Conservation (phyloP, 2,113 vertebrate genomes). For the Corythaixoides concolor region DNA sequence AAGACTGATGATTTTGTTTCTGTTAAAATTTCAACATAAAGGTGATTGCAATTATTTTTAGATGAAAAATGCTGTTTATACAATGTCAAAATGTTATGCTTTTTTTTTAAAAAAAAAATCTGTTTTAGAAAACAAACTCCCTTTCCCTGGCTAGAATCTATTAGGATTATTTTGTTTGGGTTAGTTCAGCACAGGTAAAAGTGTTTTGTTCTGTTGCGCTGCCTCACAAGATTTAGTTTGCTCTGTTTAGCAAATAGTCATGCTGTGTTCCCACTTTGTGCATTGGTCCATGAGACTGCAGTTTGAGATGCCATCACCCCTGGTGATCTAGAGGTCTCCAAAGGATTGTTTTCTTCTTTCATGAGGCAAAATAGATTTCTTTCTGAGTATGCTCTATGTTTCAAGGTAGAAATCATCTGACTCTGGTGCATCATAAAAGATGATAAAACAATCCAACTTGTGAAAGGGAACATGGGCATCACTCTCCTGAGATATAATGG, state of each 20-base stretch:
- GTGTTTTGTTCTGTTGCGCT: not conserved
- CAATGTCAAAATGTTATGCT: not conserved
- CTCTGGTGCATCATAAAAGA: not conserved
- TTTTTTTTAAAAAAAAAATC: not conserved
- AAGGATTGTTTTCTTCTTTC: not conserved
- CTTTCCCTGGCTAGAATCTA: not conserved
- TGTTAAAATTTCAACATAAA: not conserved
- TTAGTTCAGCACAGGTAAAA: not conserved
- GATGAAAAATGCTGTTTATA: not conserved
- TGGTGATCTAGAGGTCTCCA: not conserved
- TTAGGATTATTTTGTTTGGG: not conserved
- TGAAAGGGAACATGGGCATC: not conserved
- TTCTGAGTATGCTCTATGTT: not conserved
- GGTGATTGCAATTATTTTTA: not conserved
- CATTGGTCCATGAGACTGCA: not conserved
- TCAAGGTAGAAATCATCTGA: not conserved
- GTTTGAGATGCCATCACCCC: not conserved
- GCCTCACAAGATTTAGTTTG: not conserved
- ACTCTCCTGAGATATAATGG: not conserved
- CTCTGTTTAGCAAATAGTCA: not conserved
- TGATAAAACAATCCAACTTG: not conserved
- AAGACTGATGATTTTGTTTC: not conserved
- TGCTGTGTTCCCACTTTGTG: not conserved
- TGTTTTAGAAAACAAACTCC: not conserved
- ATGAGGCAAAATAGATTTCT: not conserved